These are phyloP conservation scores for Papilio helenus DNA, from an alignment of 1,140 invertebrate genomes.

Conservation along the genomic window DNA sequence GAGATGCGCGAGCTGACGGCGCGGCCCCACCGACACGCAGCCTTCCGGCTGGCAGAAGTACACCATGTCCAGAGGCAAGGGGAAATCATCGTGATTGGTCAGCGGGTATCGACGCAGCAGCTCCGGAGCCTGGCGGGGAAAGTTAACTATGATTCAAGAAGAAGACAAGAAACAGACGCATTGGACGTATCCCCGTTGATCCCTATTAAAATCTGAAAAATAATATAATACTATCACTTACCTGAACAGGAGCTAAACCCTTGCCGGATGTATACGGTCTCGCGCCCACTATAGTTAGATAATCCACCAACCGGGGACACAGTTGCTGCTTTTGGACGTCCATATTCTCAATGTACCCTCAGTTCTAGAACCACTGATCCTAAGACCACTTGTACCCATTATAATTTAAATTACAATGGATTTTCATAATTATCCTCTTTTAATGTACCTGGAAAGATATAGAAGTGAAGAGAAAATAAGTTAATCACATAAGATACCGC, in stretches of 20 bases:
- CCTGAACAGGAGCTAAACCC: conserved; percentile 89
- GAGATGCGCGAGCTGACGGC: conserved; percentile 86
- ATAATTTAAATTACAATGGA: conserved; percentile 76
- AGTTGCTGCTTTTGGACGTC: conserved; percentile 91
- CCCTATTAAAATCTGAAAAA: too few species aligned
- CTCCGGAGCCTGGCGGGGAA: conserved; percentile 88
- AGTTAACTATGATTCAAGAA: conserved; percentile 23
- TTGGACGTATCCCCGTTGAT: too few species aligned
- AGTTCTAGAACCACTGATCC: conserved; percentile 51
- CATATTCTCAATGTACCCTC: conserved; percentile 70
- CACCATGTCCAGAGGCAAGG: conserved; percentile 98
- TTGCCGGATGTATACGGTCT: conserved; percentile 87
- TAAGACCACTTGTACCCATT: conserved; percentile 61
- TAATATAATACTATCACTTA: conserved; percentile 55
- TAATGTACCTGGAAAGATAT: conserved; percentile 64
- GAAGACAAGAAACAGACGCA: neutral
- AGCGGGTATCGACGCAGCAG: conserved; percentile 97
- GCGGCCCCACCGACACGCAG: conserved; percentile 94
- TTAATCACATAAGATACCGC: conserved; percentile 6
- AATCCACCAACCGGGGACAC: conserved; percentile 95
- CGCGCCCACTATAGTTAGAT: conserved; percentile 97
- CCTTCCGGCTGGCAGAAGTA: conserved; percentile 99
- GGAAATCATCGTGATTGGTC: conserved; percentile 99
- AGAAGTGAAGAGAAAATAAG: neutral
- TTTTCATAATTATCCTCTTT: conserved; percentile 78